A percentile compares a stretch with the other conserved stretches of the same genome.
Evolutionary conservation across 1,140 invertebrate genomes (phyloP).

Genomic region (Heliothis virescens): DNA sequence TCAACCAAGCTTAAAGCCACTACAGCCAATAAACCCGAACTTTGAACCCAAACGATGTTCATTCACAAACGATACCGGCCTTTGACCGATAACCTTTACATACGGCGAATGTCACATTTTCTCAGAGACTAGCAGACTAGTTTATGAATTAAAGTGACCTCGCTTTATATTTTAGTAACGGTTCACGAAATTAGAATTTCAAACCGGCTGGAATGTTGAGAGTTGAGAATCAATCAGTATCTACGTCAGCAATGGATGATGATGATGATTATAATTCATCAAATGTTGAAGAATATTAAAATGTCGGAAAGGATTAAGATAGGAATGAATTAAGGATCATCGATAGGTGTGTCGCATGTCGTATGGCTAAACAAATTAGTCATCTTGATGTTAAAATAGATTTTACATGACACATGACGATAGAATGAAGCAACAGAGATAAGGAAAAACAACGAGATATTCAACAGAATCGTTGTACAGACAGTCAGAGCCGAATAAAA

Average conservation of each 20-base stretch:
- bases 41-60: conserved; percentile 26
- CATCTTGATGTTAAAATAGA: too few species aligned
- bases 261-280: too few species aligned
- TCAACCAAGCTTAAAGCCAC: not conserved
- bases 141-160: conserved; percentile 9
- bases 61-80: conserved; percentile 5
- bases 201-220: too few species aligned
- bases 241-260: too few species aligned
- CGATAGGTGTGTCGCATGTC: too few species aligned
- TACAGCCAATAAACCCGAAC: conserved; percentile 9
- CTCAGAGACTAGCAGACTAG: not conserved
- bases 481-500: conserved; percentile 4
- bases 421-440: not conserved
- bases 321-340: too few species aligned
- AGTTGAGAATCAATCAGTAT: too few species aligned
- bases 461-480: not conserved
- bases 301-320: too few species aligned
- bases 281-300: too few species aligned
- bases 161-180: not conserved
- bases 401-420: not conserved
- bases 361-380: too few species aligned
- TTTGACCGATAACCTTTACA: conserved; percentile 28
- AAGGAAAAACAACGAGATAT: not conserved
- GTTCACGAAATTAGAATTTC: not conserved
- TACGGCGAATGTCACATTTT: conserved; percentile 13